Conservation (phyloP, 1,140 invertebrate species). For the Penaeus chinensis region DNA sequence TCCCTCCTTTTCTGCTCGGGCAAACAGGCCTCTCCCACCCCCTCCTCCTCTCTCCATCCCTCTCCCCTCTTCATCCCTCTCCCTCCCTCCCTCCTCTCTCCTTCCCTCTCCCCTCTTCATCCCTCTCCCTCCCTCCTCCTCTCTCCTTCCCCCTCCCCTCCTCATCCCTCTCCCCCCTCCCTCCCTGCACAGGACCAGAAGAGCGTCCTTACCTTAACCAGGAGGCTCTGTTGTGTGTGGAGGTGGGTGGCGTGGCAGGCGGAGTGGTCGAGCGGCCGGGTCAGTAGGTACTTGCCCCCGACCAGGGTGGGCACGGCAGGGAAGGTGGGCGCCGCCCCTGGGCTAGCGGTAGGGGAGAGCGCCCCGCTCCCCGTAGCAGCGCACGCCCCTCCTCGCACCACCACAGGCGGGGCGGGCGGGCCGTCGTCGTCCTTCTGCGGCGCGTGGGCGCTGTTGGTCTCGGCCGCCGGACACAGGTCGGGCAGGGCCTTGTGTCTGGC, state of each 20-base stretch:
- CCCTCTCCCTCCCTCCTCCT: too few relatives aligned
- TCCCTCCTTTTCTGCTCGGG: too few relatives aligned
- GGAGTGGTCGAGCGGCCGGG: slow-evolving; percentile 53
- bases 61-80: too few relatives aligned
- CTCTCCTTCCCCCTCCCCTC: too few relatives aligned
- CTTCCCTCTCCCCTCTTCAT: too few relatives aligned
- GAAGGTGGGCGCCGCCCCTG: slow-evolving; percentile 41
- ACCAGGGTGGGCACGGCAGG: slow-evolving; percentile 51
- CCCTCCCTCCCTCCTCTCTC: too few relatives aligned
- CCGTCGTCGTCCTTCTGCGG: slow-evolving; percentile 35
- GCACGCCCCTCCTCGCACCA: slow-evolving; percentile 20
- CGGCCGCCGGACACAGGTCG: slow-evolving; percentile 44
- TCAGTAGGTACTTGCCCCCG: slow-evolving; percentile 45
- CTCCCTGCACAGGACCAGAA: not conserved
- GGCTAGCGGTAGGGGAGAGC: slow-evolving; percentile 30
- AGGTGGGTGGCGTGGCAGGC: slow-evolving; percentile 53
- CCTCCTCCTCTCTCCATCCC: too few relatives aligned
- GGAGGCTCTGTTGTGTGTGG: slow-evolving; percentile 49
- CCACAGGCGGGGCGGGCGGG: slow-evolving; percentile 30
- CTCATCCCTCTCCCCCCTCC: too few relatives aligned
- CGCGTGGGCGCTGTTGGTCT: slow-evolving; percentile 52
- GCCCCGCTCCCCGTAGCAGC: slow-evolving; percentile 1
- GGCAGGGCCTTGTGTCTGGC: slow-evolving; percentile 44
- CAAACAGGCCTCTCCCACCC: too few relatives aligned
- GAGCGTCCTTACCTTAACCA: slow-evolving; percentile 41